Conservation (phyloP, 2,113 vertebrate genomes). For the Cacatua alba region DNA sequence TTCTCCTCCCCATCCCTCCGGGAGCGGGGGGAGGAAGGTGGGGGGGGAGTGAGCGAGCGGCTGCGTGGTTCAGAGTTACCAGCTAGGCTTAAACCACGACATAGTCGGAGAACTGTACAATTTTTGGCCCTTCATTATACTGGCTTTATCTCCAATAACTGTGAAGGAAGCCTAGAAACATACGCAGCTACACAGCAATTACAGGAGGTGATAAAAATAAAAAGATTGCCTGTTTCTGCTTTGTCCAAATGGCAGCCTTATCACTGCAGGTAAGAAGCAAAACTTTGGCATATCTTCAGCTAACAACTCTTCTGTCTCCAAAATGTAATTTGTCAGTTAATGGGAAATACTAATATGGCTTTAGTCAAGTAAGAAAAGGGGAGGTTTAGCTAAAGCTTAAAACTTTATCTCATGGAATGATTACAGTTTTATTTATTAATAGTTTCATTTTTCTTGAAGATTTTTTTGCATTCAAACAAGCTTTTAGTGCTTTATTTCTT, state of each 20-base stretch:
- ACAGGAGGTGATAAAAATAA: conserved; percentile 26
- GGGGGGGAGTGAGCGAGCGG: background rate
- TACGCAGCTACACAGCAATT: background rate
- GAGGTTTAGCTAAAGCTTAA: background rate
- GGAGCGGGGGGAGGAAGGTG: background rate
- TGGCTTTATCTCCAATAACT: background rate
- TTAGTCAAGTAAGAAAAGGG: background rate
- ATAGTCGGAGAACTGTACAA: background rate
- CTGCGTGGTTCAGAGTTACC: background rate
- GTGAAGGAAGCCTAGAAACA: background rate
- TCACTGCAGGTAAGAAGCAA: background rate
- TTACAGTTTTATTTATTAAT: background rate
- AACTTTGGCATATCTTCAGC: background rate
- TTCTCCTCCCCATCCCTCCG: background rate
- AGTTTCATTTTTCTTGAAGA: background rate
- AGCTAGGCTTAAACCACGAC: background rate
- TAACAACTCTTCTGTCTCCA: background rate
- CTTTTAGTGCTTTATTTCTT: background rate
- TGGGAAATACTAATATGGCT: background rate
- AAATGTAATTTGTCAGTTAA: background rate
- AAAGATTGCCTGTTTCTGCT: background rate
- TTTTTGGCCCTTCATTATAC: background rate
- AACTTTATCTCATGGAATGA: background rate
- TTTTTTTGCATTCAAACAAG: background rate
- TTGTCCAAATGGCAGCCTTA: background rate